Evolutionary conservation across 2,113 vertebrate genomes (phyloP).

Genomic region (Cathartes aura): DNA sequence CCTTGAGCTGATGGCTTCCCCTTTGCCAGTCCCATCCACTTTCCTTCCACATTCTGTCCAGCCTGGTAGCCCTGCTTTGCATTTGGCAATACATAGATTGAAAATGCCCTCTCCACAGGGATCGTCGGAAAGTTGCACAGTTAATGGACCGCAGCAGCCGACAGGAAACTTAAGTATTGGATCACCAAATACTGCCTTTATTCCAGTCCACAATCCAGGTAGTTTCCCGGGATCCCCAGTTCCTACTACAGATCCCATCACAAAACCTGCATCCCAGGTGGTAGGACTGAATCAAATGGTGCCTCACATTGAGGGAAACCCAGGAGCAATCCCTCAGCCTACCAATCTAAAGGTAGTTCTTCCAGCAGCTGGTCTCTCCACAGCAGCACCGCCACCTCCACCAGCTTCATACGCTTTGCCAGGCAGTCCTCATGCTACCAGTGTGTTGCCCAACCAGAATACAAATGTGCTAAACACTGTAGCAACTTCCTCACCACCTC

Average conservation of each 20-base stretch:
- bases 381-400: constrained; percentile 72
- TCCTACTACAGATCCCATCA: constrained; percentile 75
- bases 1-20: constrained; percentile 76
- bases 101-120: constrained; percentile 80
- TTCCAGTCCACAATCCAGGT: constrained; percentile 79
- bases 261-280: constrained; percentile 78
- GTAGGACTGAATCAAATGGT: constrained; percentile 81
- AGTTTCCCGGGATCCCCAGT: constrained; percentile 77
- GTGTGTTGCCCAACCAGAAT: constrained; percentile 77
- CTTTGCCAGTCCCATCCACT: constrained; percentile 76
- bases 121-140: constrained; percentile 73
- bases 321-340: constrained; percentile 78
- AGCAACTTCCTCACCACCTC: constrained; percentile 68
- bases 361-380: constrained; percentile 79
- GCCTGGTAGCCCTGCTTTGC: constrained; percentile 76
- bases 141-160: constrained; percentile 75
- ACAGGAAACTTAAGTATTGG: constrained; percentile 76
- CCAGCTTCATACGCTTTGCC: constrained; percentile 79
- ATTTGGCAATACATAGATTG: constrained; percentile 85
- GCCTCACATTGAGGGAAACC: constrained; percentile 82
- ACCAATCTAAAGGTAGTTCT: constrained; percentile 82
- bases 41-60: constrained; percentile 77
- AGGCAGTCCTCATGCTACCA: constrained; percentile 73
- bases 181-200: constrained; percentile 83
- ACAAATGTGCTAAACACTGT: constrained; percentile 73